Conservation (phyloP, 30 jellyfish, hydroid and myxozoan genomes). For the Chrysaora quinquecirrha region DNA sequence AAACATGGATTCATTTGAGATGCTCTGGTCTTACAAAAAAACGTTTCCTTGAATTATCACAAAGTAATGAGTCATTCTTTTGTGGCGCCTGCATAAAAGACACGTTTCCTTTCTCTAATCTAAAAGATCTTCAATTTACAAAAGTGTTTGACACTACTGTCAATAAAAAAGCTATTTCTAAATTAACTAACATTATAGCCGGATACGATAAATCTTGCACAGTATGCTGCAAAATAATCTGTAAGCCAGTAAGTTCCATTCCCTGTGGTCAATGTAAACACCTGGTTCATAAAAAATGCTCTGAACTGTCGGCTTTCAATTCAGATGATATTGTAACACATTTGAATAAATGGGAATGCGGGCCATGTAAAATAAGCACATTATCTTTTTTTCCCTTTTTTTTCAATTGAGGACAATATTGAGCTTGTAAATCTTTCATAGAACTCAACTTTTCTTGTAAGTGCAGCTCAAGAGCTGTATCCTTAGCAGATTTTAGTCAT, state of each 20-base stretch:
- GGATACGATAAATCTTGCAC: neutral
- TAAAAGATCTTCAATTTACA: neutral
- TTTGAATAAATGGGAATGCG: neutral
- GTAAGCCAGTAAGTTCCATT: neutral
- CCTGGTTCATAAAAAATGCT: conserved; percentile 2
- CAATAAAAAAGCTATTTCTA: conserved; percentile 2
- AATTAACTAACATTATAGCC: neutral
- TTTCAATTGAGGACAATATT: neutral
- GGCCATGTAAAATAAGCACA: neutral
- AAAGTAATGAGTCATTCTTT: conserved; percentile 2
- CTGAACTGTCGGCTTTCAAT: neutral
- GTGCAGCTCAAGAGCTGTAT: neutral
- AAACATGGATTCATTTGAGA: neutral
- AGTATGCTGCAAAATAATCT: neutral
- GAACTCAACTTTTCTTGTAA: neutral
- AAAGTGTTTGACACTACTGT: neutral
- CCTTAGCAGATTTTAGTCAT: neutral
- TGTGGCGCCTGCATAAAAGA: conserved; percentile 2
- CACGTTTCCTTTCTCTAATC: neutral
- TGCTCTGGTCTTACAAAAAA: neutral
- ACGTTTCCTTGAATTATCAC: conserved; percentile 1
- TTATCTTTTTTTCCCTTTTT: neutral
- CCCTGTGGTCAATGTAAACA: conserved; percentile 9
- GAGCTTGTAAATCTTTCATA: conserved; percentile 3
- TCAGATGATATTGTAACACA: neutral